Conservation (phyloP, 1,140 invertebrate species). For the Drosophila carrolli region DNA sequence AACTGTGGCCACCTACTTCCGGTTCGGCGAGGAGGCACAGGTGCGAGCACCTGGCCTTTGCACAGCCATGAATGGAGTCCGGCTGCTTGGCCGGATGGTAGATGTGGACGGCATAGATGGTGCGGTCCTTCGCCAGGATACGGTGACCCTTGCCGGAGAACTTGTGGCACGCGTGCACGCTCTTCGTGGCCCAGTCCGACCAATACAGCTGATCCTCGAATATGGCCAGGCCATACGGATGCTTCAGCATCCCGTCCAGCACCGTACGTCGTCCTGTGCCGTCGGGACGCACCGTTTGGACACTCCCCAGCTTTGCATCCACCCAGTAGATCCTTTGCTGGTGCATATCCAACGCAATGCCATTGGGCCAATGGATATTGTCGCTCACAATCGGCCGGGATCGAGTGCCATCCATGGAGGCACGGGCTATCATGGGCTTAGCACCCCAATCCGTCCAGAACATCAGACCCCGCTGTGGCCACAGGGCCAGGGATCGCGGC, state of each 20-base stretch:
- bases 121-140: conserved; percentile 85
- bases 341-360: conserved; percentile 94
- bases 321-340: conserved; percentile 92
- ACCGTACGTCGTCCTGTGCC: conserved; percentile 89
- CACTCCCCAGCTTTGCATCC: conserved; percentile 89
- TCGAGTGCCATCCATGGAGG: conserved; percentile 93
- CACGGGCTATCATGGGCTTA: conserved; percentile 89
- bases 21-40: conserved; percentile 91
- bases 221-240: conserved; percentile 93
- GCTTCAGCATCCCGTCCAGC: conserved; percentile 87
- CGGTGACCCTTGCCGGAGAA: conserved; percentile 87
- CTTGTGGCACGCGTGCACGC: conserved; percentile 89
- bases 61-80: conserved; percentile 89
- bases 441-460: conserved; percentile 95
- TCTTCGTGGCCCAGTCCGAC: conserved; percentile 91
- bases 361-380: conserved; percentile 93
- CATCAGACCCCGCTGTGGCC: conserved; percentile 89
- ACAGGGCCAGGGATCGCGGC: conserved; percentile 88
- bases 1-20: conserved; percentile 86
- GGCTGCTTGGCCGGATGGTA: conserved; percentile 88
- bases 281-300: conserved; percentile 92
- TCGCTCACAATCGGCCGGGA: conserved; percentile 87
- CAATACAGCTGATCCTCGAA: conserved; percentile 95
- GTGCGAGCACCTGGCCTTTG: conserved; percentile 89
- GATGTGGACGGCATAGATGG: conserved; percentile 88